These are phyloP conservation scores for Artemia sinica DNA, from an alignment of 2,888 invertebrate species.

Conservation along the genomic window DNA sequence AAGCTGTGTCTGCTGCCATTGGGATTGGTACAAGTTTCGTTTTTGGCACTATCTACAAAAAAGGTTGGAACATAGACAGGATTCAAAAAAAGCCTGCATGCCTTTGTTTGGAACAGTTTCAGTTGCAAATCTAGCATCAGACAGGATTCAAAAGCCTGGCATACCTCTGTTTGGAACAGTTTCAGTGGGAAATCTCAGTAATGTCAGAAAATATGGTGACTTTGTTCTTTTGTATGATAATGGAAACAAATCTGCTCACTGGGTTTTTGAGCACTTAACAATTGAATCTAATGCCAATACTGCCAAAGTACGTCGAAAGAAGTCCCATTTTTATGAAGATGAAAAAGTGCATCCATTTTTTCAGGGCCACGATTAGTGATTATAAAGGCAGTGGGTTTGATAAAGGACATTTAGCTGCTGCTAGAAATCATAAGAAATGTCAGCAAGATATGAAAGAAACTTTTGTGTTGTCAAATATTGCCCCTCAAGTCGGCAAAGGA, in stretches of 20 bases:
- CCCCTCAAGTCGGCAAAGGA: slow-evolving; percentile 84
- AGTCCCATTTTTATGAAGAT: slow-evolving; percentile 71
- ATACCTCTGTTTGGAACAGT: too few species aligned
- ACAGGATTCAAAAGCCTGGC: too few species aligned
- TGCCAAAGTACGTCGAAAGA: slow-evolving; percentile 52
- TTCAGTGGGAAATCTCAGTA: slow-evolving; percentile 38
- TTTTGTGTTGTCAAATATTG: slow-evolving; percentile 85
- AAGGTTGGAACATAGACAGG: too few species aligned
- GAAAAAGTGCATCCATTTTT: slow-evolving; percentile 59
- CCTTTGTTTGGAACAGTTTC: slow-evolving; percentile 58
- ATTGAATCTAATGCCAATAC: slow-evolving; percentile 50
- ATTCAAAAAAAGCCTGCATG: slow-evolving; percentile 38
- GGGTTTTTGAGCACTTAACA: slow-evolving; percentile 93
- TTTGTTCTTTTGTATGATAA: slow-evolving; percentile 83
- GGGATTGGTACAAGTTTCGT: too few species aligned
- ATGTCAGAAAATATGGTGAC: slow-evolving; percentile 70
- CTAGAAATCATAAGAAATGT: slow-evolving; percentile 68
- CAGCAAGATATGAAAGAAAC: slow-evolving; percentile 79
- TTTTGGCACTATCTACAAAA: too few species aligned
- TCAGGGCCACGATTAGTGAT: slow-evolving; percentile 68
- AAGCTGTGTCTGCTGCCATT: too few species aligned
- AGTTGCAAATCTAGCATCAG: slow-evolving; percentile 42
- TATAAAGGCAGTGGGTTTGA: slow-evolving; percentile 84
- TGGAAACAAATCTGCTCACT: slow-evolving; percentile 68
- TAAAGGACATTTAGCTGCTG: slow-evolving; percentile 87